phyloP scores from a whole-genome alignment of 2,888 invertebrate genomes.

The Scaptomyza parva region DNA sequence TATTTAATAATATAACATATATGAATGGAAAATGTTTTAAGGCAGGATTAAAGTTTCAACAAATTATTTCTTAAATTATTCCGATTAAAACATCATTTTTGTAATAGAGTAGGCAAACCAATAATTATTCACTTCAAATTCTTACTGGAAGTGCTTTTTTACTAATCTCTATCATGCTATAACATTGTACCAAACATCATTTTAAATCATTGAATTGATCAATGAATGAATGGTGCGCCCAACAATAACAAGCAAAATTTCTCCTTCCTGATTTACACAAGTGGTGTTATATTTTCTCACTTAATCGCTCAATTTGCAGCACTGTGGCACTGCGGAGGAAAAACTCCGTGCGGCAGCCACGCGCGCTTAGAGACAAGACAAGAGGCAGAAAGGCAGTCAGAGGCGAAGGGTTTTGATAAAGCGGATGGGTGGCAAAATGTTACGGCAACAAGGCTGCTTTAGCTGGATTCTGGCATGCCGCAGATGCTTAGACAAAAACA shows the following conservation, averaged over 20 bases:
- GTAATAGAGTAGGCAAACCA: too few species aligned
- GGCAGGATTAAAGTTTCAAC: too few species aligned
- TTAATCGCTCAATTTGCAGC: slow-evolving; percentile 34
- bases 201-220: not conserved
- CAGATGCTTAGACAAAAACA: slow-evolving; percentile 63
- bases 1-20: too few species aligned
- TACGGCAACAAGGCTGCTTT: slow-evolving; percentile 41
- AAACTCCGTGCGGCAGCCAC: slow-evolving; percentile 44
- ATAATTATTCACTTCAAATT: too few species aligned
- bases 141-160: too few species aligned
- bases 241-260: slow-evolving; percentile 1
- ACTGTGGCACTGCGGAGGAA: slow-evolving; percentile 53
- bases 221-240: too few species aligned
- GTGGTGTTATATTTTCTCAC: slow-evolving; percentile 21
- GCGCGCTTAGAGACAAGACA: slow-evolving; percentile 15
- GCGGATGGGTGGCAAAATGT: slow-evolving; percentile 45
- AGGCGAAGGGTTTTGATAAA: slow-evolving; percentile 38
- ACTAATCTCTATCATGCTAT: too few species aligned
- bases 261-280: slow-evolving; percentile 7
- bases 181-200: too few species aligned
- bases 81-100: too few species aligned
- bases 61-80: too few species aligned
- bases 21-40: too few species aligned
- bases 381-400: too few species aligned
- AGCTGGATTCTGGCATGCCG: slow-evolving; percentile 69